Percentiles rank a stretch among this genome's conserved stretches.
Evolutionary conservation across 2,113 vertebrate species (phyloP).

Genomic region (Mohoua ochrocephala): DNA sequence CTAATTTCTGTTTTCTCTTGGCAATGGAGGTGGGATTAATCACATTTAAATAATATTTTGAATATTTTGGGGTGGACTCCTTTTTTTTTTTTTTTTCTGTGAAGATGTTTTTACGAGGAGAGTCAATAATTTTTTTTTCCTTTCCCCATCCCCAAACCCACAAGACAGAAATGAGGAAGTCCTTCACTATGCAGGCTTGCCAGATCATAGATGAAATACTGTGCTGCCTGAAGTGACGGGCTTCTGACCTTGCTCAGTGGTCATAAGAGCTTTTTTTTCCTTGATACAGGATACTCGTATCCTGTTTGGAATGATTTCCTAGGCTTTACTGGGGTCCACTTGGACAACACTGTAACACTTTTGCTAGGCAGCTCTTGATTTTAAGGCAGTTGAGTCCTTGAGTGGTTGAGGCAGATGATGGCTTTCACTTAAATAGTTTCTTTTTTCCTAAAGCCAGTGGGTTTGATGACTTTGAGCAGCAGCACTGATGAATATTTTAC

Average conservation of each 20-base stretch:
- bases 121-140: background rate
- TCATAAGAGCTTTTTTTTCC: background rate
- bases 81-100: background rate
- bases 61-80: background rate
- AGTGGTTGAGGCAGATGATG: background rate
- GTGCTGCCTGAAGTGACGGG: background rate
- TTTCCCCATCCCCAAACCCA: background rate
- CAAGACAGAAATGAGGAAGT: background rate
- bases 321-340: background rate
- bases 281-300: background rate
- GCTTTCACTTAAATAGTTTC: background rate
- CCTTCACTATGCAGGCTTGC: background rate
- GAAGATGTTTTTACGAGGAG: background rate
- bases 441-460: background rate
- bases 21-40: background rate
- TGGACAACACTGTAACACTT: background rate
- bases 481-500: background rate
- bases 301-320: background rate
- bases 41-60: background rate
- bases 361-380: background rate
- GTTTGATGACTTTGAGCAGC: background rate
- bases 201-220: background rate
- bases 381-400: background rate
- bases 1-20: background rate
- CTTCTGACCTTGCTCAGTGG: background rate